Evolutionary conservation across 1,140 invertebrate species (phyloP), one percentile per base, ranked within the genome.

Genomic region (Pachypsylla venusta): DNA sequence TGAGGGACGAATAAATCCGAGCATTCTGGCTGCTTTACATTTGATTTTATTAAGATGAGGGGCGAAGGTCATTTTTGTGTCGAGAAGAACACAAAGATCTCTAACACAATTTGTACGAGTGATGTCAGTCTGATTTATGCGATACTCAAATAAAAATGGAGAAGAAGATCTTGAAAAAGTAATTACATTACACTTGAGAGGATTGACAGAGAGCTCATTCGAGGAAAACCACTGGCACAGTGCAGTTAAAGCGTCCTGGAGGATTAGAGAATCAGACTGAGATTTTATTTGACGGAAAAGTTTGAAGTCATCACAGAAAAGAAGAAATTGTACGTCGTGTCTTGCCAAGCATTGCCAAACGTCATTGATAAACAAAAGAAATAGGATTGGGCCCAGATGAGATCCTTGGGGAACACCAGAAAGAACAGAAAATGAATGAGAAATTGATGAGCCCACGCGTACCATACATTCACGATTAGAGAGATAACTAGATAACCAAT

Each of bases 311-410:
- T 60, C 68, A 5, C 68, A 67, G 30, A 65, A 71, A 0, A 67
- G 25, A 4, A 69, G 30, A 25, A 65, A 59, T 14, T 63, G 60
- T 27, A 53, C 60, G 30, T 63, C 22, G 25, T 53, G 22, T 30
- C 70, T 67, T 54, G 62, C n/a, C n/a, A n/a, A n/a, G n/a, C n/a
- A n/a, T n/a, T n/a, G n/a, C n/a, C n/a, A 62, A 16, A 66, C 61
- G 59, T 69, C 67, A 64, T 68, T 67, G 13, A 70, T 64, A 53
- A 66, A 67, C 13, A 70, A 16, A n/a, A 62, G 35, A 62, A 69
- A 69, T 12, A 70, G 25, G 1, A 67, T 25, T 7, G 67, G 68
- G 14, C 63, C 66, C 1, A 69, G 20, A n/a, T 67, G 64, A 3
- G 64, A 67, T 2, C 66, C 67, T 54, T 69, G 67, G 0, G 67